Evolutionary conservation across 2,797 vertebrate species (phyloP), one percentile per base, ranked within the genome.

Genomic region (Karalla daura): DNA sequence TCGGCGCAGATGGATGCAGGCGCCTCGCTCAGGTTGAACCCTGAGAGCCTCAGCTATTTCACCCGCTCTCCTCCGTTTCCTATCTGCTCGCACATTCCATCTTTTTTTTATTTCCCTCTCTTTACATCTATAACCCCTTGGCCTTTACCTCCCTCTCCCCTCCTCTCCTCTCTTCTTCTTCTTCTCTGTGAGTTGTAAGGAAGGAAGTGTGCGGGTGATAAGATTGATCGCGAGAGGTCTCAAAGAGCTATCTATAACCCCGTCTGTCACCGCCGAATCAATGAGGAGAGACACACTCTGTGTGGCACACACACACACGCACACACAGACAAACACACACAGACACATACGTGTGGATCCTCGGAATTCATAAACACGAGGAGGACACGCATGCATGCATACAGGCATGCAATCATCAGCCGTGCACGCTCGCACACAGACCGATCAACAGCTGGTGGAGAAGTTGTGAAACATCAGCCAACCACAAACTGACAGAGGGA

Each of bases 401-500:
- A 20, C 49, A 63, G 2, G 32, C 21, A 36, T 41, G 56, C 44
- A 39, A 37, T 15, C 18, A 24, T 9, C 23, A 52, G 18, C 14
- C 21, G 13, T 4, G 14, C n/a, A 28, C 18, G 1, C 30, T 17
- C 28, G 64, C 33, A 64, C 25, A 49, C 35, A 58, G 12, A 18
- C 44, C 41, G 74, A 84, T 80, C 74, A 83, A 72, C 84, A 86
- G 81, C 80, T 86, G 78, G 73, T 68, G 70, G 73, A 84, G 67
- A 80, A 87, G 83, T 89, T 87, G 81, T 69, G 83, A 86, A 86
- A 90, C 76, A 81, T 81, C 81, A 81, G 72, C 77, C 40, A 50
- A 89, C 87, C 84, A 80, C 88, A 88, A 89, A 87, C 88, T 84
- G 88, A 85, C 87, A 89, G 56, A 41, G 46, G 25, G 59, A 68